These are phyloP conservation scores for Tyrophagus putrescentiae DNA, from an alignment of 1,140 invertebrate species.

Conservation along the genomic window DNA sequence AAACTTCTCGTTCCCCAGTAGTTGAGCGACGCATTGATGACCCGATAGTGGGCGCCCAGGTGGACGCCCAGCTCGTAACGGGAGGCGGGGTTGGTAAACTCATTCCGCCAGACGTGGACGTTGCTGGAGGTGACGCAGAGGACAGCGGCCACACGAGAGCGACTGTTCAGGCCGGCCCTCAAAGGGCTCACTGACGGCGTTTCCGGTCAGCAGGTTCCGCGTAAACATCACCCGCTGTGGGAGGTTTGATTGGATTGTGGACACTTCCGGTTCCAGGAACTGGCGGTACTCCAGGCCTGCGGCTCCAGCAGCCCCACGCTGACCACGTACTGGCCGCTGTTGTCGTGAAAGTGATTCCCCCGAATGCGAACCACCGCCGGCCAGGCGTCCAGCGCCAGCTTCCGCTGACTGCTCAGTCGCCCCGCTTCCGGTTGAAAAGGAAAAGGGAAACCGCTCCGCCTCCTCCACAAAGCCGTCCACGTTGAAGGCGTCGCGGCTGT, in stretches of 20 bases:
- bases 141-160: constrained; percentile 72
- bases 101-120: constrained; percentile 73
- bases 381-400: constrained; percentile 28
- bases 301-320: constrained; percentile 65
- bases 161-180: constrained; percentile 56
- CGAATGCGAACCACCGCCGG: constrained; percentile 57
- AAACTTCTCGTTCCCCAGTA: constrained; percentile 78
- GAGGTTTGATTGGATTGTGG: constrained; percentile 44
- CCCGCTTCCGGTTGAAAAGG: constrained; percentile 30
- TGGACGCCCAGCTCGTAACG: constrained; percentile 88
- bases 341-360: constrained; percentile 74
- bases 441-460: constrained; percentile 16
- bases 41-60: constrained; percentile 75
- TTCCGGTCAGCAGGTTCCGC: constrained; percentile 69
- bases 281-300: neutral
- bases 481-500: constrained; percentile 52
- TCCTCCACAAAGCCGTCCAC: constrained; percentile 28
- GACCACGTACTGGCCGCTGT: constrained; percentile 68
- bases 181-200: constrained; percentile 73
- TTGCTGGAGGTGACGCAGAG: constrained; percentile 73
- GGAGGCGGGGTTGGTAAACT: constrained; percentile 75
- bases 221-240: constrained; percentile 67
- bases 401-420: constrained; percentile 35
- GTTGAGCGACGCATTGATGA: constrained; percentile 84
- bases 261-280: too few relatives aligned